phyloP scores from a whole-genome alignment of 2,888 invertebrate species.

The Actias luna region DNA sequence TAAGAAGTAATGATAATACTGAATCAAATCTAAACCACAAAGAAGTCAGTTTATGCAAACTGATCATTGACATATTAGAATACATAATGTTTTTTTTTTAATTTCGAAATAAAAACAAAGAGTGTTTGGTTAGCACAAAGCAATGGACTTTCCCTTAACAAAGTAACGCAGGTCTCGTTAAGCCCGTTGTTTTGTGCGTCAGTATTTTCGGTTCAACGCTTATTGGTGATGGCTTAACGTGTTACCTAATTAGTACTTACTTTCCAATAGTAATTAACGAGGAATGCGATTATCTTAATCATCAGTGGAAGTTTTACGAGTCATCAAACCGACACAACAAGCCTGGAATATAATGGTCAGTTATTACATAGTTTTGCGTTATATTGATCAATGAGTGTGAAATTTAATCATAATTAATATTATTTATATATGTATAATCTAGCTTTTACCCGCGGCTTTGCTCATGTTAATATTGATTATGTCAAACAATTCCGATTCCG shows the following conservation, averaged over 20 bases:
- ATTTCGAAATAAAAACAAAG: background rate
- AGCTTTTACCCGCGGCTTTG: too few relatives aligned
- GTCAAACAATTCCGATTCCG: too few relatives aligned
- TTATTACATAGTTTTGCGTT: background rate
- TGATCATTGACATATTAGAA: background rate
- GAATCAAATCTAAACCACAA: too few relatives aligned
- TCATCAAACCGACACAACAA: constrained; percentile 17
- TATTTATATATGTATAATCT: too few relatives aligned
- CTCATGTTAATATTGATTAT: too few relatives aligned
- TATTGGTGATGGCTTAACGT: constrained; percentile 45
- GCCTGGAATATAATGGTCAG: background rate
- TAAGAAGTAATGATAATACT: too few relatives aligned
- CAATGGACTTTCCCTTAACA: constrained; percentile 10
- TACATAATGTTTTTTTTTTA: background rate
- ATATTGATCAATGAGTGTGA: background rate
- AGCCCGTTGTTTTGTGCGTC: constrained; percentile 23
- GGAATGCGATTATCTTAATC: constrained; percentile 33
- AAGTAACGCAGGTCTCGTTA: background rate
- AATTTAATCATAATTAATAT: too few relatives aligned
- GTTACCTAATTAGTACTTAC: constrained; percentile 44
- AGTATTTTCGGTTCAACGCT: constrained; percentile 47
- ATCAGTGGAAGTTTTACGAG: constrained; percentile 27
- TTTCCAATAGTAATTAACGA: constrained; percentile 28
- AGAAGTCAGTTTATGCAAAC: too few relatives aligned
- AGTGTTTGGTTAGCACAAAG: background rate